Base-by-base conservation (phyloP, 2,888 invertebrate species). In the Meghimatium bilineatum region DNA sequence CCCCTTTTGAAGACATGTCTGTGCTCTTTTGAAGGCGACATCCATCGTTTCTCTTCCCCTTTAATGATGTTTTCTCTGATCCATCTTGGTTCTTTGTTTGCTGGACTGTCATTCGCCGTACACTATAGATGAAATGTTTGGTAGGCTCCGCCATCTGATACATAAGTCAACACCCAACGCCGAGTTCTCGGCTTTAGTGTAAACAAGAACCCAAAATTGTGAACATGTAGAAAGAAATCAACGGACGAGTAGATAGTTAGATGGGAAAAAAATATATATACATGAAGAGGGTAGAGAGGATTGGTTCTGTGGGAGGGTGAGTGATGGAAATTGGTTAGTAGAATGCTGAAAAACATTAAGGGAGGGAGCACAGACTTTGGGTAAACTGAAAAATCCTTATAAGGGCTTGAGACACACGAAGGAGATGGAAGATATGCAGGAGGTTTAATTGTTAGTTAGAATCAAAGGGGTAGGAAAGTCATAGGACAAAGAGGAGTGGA, bases 61-160 rank as follows among this genome's bases (percentile, higher is more conserved):
- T 80, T 80, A 80, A 80, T 80, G 80, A 80, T 80, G 80, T 80
- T 80, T 80, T 80, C 80, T 56, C 80, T 69, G 71, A 49, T 69
- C 71, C 80, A 71, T 69, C 71, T 80, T 56, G 56, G 67, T 69
- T 60, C 60, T 80, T 80, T 80, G 80, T 80, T 69, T 67, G 67
- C 80, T 29, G 71, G 80, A 71, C 69, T 52, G 66, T 79, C 79
- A 49, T 79, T 67, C 67, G 32, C 49, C 67, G 66, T 79, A 79
- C 79, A 77, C 79, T 67, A 67, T 79, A 67, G 79, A 79, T 67
- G 80, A 60, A 69, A 67, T 80, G 80, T 80, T 80, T 80, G 80
- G 80, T 80, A 80, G 80, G 67, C 56, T 29, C 34, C 17, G 80
- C 80, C 71, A 80, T 80, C 67, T 80, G 80, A 80, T 80, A 80